Conservation (phyloP, 2,797 vertebrate genomes). For the Macropus fuliginosus region DNA sequence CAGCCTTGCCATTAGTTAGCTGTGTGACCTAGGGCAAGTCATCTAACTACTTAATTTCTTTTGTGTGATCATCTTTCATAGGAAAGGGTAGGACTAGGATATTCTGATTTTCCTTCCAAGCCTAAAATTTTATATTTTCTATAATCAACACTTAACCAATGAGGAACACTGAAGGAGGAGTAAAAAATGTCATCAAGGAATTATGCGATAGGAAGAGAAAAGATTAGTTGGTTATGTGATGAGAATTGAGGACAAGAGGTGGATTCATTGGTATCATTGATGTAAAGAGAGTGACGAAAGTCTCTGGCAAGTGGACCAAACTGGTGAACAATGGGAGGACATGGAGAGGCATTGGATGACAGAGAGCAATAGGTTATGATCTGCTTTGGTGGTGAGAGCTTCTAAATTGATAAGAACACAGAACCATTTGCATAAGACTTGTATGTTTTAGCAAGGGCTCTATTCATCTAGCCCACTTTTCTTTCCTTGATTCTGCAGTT, state of each 20-base stretch:
- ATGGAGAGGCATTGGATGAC: not conserved
- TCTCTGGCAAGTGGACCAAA: not conserved
- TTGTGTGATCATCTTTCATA: not conserved
- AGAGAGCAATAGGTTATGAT: not conserved
- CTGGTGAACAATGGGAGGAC: not conserved
- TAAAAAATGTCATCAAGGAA: not conserved
- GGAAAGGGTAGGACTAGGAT: not conserved
- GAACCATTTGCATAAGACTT: not conserved
- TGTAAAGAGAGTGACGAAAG: not conserved
- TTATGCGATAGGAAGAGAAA: not conserved
- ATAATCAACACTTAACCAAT: not conserved
- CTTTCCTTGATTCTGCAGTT: constrained; percentile 49
- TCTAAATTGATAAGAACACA: not conserved
- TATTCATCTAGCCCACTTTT: constrained; percentile 3
- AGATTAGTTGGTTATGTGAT: not conserved
- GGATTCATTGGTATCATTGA: not conserved
- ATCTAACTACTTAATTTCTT: not conserved
- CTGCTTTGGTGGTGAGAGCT: not conserved
- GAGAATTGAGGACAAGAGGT: not conserved
- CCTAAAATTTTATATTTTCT: not conserved
- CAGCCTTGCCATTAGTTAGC: too few relatives aligned
- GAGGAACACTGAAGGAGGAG: not conserved
- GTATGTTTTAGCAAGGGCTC: constrained; percentile 58
- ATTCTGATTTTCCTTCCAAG: not conserved
- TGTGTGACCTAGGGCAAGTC: too few relatives aligned